phyloP scores from a whole-genome alignment of 2,797 vertebrate species.

The Epinephelus coioides region DNA sequence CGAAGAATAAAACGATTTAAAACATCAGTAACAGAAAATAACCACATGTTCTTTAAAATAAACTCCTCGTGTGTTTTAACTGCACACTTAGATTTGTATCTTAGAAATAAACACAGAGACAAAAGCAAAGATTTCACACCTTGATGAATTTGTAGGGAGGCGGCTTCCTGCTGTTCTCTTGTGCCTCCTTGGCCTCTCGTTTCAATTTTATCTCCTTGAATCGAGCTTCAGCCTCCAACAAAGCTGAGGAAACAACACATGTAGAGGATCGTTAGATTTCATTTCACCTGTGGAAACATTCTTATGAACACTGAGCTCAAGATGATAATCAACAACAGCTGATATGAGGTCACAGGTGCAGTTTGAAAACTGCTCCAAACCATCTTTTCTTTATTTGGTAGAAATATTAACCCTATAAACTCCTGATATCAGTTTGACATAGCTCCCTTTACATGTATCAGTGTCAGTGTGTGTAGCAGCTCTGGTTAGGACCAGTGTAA shows the following conservation, averaged over 20 bases:
- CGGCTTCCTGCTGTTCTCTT: constrained; percentile 95
- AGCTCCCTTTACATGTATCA: too few relatives aligned
- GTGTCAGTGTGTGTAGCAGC: too few relatives aligned
- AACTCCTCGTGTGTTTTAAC: not conserved
- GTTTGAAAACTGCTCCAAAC: too few relatives aligned
- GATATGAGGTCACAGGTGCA: not conserved
- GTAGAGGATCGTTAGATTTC: not conserved
- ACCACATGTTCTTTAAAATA: not conserved
- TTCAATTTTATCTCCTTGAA: constrained; percentile 94
- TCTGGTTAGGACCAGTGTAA: too few relatives aligned
- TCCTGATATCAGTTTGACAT: too few relatives aligned
- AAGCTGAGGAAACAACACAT: constrained; percentile 81
- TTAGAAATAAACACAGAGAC: not conserved
- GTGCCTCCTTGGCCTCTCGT: constrained; percentile 94
- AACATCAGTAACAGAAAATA: not conserved
- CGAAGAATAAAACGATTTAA: too few relatives aligned
- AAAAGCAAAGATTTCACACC: constrained; percentile 73
- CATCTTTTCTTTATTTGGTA: not conserved
- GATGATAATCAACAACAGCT: not conserved
- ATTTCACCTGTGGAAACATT: not conserved
- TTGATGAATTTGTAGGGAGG: constrained; percentile 98
- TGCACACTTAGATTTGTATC: not conserved
- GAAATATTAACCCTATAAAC: not conserved
- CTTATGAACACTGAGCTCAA: not conserved
- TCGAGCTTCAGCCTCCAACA: constrained; percentile 93